Evolutionary conservation across 2,113 vertebrate genomes (phyloP).

Genomic region (Gymnorhina tibicen): DNA sequence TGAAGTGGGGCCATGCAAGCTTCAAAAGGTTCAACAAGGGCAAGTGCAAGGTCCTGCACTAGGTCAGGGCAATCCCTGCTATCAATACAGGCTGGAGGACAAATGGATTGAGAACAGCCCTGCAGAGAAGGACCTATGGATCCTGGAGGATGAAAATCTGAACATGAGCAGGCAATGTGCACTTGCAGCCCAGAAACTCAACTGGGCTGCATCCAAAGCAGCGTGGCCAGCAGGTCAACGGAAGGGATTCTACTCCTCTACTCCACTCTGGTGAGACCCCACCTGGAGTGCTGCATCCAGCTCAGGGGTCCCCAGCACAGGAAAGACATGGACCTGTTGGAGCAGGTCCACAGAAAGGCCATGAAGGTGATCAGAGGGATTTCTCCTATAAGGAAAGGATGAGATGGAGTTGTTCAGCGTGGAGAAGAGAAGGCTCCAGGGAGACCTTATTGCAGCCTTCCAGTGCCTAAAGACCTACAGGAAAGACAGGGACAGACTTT

Average conservation of each 20-base stretch:
- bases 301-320: not conserved
- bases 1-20: not conserved
- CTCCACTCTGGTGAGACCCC: not conserved
- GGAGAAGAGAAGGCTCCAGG: not conserved
- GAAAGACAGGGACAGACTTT: not conserved
- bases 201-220: not conserved
- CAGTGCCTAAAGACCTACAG: not conserved
- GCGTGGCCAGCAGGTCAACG: rapidly evolving
- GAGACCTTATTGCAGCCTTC: rapidly evolving
- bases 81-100: not conserved
- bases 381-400: not conserved
- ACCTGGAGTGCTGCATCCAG: not conserved
- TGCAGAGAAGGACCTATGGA: not conserved
- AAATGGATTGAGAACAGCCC: not conserved
- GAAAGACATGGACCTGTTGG: not conserved
- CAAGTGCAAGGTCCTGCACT: not conserved
- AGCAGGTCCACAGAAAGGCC: not conserved
- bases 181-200: not conserved
- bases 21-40: not conserved
- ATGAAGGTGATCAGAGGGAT: not conserved
- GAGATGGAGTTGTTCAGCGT: not conserved
- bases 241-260: not conserved
- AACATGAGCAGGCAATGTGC: not conserved
- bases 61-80: not conserved
- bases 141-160: not conserved